Percentiles rank a stretch among this genome's conserved stretches.
Conservation (phyloP, 2,888 invertebrate species). For the Villa cingulata region DNA sequence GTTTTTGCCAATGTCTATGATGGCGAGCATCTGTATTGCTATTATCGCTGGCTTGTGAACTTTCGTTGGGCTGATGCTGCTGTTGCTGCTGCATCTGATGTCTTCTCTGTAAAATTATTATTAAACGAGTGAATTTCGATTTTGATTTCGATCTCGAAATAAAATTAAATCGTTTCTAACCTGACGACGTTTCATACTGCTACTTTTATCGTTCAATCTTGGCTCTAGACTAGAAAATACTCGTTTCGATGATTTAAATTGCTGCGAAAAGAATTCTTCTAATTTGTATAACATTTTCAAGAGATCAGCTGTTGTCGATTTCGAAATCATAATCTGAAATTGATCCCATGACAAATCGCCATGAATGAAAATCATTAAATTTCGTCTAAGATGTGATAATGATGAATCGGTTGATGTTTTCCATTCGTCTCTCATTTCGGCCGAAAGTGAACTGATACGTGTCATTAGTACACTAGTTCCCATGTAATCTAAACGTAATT, state of each 20-base stretch:
- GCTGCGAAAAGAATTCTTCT: slow-evolving; percentile 95
- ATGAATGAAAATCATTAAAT: slow-evolving; percentile 82
- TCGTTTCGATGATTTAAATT: slow-evolving; percentile 89
- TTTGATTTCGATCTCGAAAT: too few relatives aligned
- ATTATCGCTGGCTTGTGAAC: slow-evolving; percentile 16
- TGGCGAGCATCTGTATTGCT: slow-evolving; percentile 53
- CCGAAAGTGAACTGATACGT: slow-evolving; percentile 67
- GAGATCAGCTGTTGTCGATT: slow-evolving; percentile 92
- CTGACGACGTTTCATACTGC: slow-evolving; percentile 31
- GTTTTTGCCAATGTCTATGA: slow-evolving; percentile 91
- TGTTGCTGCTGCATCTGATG: too few relatives aligned
- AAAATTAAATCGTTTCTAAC: slow-evolving; percentile 16
- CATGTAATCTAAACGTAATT: slow-evolving; percentile 94
- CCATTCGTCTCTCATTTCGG: slow-evolving; percentile 81
- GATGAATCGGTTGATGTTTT: slow-evolving; percentile 36
- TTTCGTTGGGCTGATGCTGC: slow-evolving; percentile 33
- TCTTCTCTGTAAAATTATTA: too few relatives aligned
- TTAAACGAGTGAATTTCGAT: too few relatives aligned
- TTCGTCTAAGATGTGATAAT: slow-evolving; percentile 34
- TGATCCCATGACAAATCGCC: slow-evolving; percentile 91
- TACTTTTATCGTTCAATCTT: slow-evolving; percentile 30
- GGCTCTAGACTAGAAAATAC: slow-evolving; percentile 66
- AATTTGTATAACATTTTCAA: slow-evolving; percentile 93
- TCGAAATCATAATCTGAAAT: slow-evolving; percentile 90
- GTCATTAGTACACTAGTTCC: slow-evolving; percentile 91